phyloP scores from a whole-genome alignment of 2,888 invertebrate species.

The Choristoneura rosaceana region DNA sequence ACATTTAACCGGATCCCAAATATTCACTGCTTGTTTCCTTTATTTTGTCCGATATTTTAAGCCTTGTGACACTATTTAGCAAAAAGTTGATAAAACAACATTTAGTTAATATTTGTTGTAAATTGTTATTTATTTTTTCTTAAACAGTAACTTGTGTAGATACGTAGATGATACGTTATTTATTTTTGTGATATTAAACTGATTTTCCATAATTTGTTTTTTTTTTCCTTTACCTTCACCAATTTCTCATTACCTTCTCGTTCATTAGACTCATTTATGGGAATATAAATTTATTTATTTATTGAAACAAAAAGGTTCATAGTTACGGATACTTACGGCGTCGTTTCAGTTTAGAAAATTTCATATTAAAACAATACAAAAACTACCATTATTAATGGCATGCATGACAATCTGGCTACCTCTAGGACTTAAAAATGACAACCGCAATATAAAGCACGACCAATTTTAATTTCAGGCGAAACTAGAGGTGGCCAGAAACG shows the following conservation, averaged over 20 bases:
- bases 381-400: background rate
- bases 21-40: too few relatives aligned
- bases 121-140: too few relatives aligned
- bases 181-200: constrained; percentile 30
- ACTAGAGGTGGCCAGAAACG: constrained; percentile 71
- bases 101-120: background rate
- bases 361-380: background rate
- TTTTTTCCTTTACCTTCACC: background rate
- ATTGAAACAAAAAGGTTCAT: too few relatives aligned
- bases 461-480: constrained; percentile 78
- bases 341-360: too few relatives aligned
- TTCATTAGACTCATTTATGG: too few relatives aligned
- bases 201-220: background rate
- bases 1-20: too few relatives aligned
- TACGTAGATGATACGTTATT: constrained; percentile 9
- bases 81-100: background rate
- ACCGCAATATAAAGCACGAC: constrained; percentile 54
- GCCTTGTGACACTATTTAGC: background rate
- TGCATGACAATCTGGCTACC: constrained; percentile 61
- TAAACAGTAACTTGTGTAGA: background rate
- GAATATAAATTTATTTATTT: too few relatives aligned
- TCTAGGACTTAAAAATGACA: constrained; percentile 49
- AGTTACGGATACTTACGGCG: too few relatives aligned
- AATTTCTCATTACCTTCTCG: background rate
- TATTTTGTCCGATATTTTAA: too few relatives aligned